Evolutionary conservation across 2,113 vertebrate species (phyloP), one percentile per base, ranked within the genome.

Genomic region (Microcebus tavaratra): DNA sequence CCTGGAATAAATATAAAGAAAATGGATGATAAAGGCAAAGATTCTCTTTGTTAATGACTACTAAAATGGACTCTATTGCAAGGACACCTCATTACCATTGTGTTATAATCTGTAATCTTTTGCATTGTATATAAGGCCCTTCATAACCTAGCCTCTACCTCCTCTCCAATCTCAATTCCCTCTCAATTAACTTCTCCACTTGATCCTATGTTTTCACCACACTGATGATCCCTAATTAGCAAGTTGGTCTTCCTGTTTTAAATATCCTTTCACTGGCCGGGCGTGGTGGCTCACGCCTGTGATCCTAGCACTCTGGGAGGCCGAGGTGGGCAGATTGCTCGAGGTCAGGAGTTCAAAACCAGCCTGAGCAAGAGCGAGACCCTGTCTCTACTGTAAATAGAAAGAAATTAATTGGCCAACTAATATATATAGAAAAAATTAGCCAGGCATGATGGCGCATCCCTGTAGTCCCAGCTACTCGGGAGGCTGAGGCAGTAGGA

Each of bases 1-100:
- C 99, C 99, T 99, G 96, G 80, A 81, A 95, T 94, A 97, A 95
- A 94, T 80, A 70, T 8, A 59, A 59, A 91, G 27, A 72, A 90
- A 57, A 48, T 21, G 42, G 15, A 12, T 29, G 86, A 79, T 34
- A 76, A 89, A 96, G 65, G 31, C 76, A 97, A 88, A 86, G 53
- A 53, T 82, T 70, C 39, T 9, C 9, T 90, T 39, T 1, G 1
- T 45, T 5, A 91, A 70, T 57, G 70, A 87, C 53, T 75, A 83
- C 31, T 87, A 80, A 96, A 68, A 93, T 34, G 78, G 90, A 20
- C 42, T 76, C 42, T 67, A 6, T 53, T 73, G 48, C 29, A 73
- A 90, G 85, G 70, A 90, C 6, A 81, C 20, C 53, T 96, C 76
- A 55, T 57, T 75, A 67, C n/a, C 39, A 59, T 36, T 17, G 50